Percentiles rank a stretch among this genome's conserved stretches.
Conservation (phyloP, 2,888 invertebrate species). For the Mythimna vitellina region DNA sequence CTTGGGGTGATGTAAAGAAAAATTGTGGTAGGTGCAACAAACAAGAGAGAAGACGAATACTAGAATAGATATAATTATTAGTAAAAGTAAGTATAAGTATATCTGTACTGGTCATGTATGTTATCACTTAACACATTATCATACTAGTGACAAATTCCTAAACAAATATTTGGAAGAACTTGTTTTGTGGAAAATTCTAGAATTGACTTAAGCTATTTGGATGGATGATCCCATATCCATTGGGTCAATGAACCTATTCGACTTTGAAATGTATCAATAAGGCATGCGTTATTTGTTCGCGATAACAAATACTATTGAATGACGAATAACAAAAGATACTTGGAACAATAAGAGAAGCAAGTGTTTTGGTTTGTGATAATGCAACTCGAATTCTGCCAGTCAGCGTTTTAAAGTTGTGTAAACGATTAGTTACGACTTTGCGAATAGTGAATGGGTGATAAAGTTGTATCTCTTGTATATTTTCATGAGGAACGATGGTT, state of each 20-base stretch:
- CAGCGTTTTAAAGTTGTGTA: slow-evolving; percentile 10
- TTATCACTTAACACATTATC: slow-evolving; percentile 32
- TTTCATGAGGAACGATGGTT: slow-evolving; percentile 25
- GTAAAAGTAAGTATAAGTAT: neutral
- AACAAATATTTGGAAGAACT: slow-evolving; percentile 24
- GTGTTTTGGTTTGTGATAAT: slow-evolving; percentile 57
- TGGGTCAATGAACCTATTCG: slow-evolving; percentile 57
- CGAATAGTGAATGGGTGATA: slow-evolving; percentile 5
- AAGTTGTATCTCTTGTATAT: slow-evolving; percentile 14
- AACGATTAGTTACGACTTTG: slow-evolving; percentile 5
- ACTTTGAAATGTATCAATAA: slow-evolving; percentile 64
- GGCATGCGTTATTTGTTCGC: slow-evolving; percentile 62
- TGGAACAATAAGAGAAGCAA: slow-evolving; percentile 61
- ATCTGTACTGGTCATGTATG: neutral
- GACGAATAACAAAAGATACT: slow-evolving; percentile 66
- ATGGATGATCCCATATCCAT: slow-evolving; percentile 59
- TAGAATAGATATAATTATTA: no score
- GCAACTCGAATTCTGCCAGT: slow-evolving; percentile 23
- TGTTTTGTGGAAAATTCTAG: slow-evolving; percentile 23
- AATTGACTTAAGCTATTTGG: slow-evolving; percentile 18
- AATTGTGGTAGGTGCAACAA: no score
- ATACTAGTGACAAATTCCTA: slow-evolving; percentile 7
- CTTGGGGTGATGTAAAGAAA: no score
- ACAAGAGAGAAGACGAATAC: no score
- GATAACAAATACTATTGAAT: slow-evolving; percentile 62